Base-by-base conservation (phyloP, 1,140 invertebrate species). In the Zaprionus lachaisei region DNA sequence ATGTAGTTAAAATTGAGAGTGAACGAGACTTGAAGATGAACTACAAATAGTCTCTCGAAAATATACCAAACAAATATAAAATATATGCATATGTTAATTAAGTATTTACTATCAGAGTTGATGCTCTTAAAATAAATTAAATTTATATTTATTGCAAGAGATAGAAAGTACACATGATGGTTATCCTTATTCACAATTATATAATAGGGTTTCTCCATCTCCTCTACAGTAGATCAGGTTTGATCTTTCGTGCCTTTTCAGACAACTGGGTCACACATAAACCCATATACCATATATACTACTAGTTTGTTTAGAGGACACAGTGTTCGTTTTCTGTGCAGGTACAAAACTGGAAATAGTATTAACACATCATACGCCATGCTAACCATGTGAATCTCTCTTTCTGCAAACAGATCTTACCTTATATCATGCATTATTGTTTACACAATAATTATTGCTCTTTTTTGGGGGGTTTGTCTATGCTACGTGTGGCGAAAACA, bases 1-100 rank as follows among this genome's bases (percentile, higher is more conserved):
- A 47, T 44, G 41, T 44, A n/a, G 41, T 44, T 34, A 56, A 73
- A 60, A 44, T 47, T 57, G 54, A 67, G 54, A 67, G 54, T 67
- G 54, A 57, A 55, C 65, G 14, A 41, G 17, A 41, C 22, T 66
- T 37, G 3, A 65, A 34, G 65, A 67, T 54, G 17, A 51, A 60
- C 41, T 49, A 26, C 51, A 57, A 66, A 49, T 51, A 28, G 41
- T 26, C 38, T 7, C 47, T 20, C 5, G 14, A 49, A 22, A 22
- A 49, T 49, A 49, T 22, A 5, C n/a, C 15, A 47, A 17, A 17
- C 15, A 47, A 47, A 47, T 41, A n/a, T 1, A 41, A 41, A 41
- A 0, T 34, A 34, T 11, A 11, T 34, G 9, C 2, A 34, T 34
- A 31, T 31, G 9, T 11, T 31, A 3, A 31, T 11, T 31, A 9